Evolutionary conservation across 1,140 invertebrate species (phyloP).

Genomic region (Augochlora pura): DNA sequence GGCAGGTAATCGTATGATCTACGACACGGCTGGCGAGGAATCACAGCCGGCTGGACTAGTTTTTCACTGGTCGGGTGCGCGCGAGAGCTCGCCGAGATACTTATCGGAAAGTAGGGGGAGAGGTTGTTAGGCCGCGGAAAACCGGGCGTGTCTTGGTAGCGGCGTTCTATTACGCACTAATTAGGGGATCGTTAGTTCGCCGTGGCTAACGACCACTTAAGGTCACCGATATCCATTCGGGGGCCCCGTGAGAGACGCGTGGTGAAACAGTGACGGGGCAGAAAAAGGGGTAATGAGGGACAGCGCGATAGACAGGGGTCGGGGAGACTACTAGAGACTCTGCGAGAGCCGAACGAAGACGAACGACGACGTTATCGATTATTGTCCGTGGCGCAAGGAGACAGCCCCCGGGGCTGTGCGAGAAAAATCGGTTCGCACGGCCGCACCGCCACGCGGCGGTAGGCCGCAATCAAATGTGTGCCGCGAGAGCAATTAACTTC

Average conservation of each 20-base stretch:
- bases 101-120: conserved; percentile 4
- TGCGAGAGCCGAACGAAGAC: background rate
- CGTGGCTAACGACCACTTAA: conserved; percentile 36
- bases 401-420: background rate
- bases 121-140: conserved; percentile 24
- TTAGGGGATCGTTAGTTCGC: conserved; percentile 47
- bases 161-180: conserved; percentile 39
- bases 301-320: background rate
- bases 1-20: no score
- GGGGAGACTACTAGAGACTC: background rate
- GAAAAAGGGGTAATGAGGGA: conserved; percentile 36
- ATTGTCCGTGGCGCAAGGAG: background rate
- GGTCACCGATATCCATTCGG: conserved; percentile 9
- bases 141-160: background rate
- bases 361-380: conserved; percentile 6
- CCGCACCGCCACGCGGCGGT: no score
- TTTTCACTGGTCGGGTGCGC: background rate
- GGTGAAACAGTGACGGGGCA: background rate
- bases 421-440: conserved; percentile 35
- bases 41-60: background rate
- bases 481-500: conserved; percentile 57
- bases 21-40: background rate
- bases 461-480: conserved; percentile 45
- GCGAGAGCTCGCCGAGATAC: conserved; percentile 9
- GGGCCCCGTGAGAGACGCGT: background rate